Conservation (phyloP, 2,888 invertebrate genomes). For the Meteorus cinctellus region DNA sequence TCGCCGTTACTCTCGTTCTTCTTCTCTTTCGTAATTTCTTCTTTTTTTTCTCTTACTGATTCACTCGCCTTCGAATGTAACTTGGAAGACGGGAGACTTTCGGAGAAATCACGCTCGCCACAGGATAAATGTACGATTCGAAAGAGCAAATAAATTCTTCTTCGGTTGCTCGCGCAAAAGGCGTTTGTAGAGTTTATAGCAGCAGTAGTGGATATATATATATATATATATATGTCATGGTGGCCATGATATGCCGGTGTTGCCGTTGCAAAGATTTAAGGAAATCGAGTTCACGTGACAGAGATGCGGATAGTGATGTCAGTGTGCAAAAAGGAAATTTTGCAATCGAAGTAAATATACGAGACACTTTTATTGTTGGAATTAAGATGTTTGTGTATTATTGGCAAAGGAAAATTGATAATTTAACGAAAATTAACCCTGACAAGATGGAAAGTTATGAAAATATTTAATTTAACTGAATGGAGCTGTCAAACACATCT, state of each 20-base stretch:
- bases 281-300: slow-evolving; percentile 29
- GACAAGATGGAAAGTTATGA: no score
- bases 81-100: slow-evolving; percentile 39
- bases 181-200: slow-evolving; percentile 3
- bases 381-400: neutral
- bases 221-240: neutral
- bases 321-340: slow-evolving; percentile 8
- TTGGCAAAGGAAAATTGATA: no score
- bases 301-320: neutral
- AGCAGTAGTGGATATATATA: neutral
- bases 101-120: slow-evolving; percentile 37
- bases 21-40: slow-evolving; percentile 22
- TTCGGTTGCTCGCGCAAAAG: slow-evolving; percentile 9
- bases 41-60: slow-evolving; percentile 11
- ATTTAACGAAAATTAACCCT: no score
- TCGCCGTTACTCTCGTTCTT: neutral
- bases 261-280: slow-evolving; percentile 12
- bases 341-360: neutral
- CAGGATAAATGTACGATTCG: slow-evolving; percentile 30
- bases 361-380: neutral
- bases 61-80: slow-evolving; percentile 19
- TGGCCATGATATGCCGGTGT: neutral
- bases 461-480: no score
- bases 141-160: slow-evolving; percentile 35
- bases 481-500: no score